These are phyloP conservation scores for Oscheius sp. DNA, from an alignment of 2,888 invertebrate species.

Conservation along the genomic window DNA sequence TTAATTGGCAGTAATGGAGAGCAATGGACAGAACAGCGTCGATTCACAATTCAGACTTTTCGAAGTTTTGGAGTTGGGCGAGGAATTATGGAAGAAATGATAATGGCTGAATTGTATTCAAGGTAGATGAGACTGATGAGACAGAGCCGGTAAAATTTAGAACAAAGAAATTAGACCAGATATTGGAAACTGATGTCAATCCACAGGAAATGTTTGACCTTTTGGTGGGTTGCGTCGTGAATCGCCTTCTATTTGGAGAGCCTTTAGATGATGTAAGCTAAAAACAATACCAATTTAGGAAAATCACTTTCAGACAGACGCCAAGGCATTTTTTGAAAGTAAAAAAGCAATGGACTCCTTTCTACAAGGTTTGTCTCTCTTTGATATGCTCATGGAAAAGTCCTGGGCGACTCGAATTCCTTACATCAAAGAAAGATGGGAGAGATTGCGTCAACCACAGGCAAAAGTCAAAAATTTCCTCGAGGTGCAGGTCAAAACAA, in stretches of 20 bases:
- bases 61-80: constrained; percentile 25
- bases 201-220: constrained; percentile 40
- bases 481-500: not conserved
- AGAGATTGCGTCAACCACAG: not conserved
- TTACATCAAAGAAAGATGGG: constrained; percentile 1
- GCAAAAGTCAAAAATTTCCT: not conserved
- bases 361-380: not conserved
- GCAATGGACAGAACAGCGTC: constrained; percentile 19
- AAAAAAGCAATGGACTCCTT: not conserved
- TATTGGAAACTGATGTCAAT: not conserved
- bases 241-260: constrained; percentile 47
- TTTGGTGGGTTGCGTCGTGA: constrained; percentile 51
- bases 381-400: not conserved
- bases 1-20: constrained; percentile 6
- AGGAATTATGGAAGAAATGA: constrained; percentile 11
- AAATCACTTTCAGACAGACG: too few relatives aligned
- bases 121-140: constrained; percentile 1
- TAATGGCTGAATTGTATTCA: constrained; percentile 18
- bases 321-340: not conserved
- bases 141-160: not conserved
- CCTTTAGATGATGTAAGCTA: constrained; percentile 42
- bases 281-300: not conserved
- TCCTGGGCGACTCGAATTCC: not conserved
- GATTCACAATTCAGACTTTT: constrained; percentile 23
- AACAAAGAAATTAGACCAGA: constrained; percentile 15